phyloP scores from a whole-genome alignment of 2,888 invertebrate genomes.

The Glyphotaelius pellucidus region DNA sequence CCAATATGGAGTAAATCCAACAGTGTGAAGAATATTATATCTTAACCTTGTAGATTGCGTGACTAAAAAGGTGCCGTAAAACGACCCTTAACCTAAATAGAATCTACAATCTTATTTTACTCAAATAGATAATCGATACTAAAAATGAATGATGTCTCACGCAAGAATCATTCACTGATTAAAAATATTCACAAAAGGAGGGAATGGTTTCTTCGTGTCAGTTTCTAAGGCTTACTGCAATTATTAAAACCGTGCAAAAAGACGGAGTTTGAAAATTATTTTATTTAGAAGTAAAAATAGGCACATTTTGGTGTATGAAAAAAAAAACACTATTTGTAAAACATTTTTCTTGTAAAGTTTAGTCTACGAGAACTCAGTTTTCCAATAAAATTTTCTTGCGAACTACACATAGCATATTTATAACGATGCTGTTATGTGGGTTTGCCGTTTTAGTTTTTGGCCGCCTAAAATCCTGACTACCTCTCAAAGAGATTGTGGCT shows the following conservation, averaged over 20 bases:
- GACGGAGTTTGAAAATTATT: background rate
- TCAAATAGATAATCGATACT: background rate
- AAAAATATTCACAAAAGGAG: background rate
- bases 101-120: background rate
- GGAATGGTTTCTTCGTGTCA: background rate
- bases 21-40: background rate
- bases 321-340: too few species aligned
- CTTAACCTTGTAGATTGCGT: background rate
- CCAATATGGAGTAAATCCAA: background rate
- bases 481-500: too few species aligned
- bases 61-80: conserved; percentile 2
- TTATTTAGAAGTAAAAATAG: background rate
- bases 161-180: background rate
- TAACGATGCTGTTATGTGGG: too few species aligned
- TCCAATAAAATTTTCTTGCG: too few species aligned
- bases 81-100: background rate
- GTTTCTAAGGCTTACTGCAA: background rate
- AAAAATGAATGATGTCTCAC: background rate
- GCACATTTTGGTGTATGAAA: too few species aligned
- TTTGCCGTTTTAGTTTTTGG: too few species aligned
- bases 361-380: too few species aligned
- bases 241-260: background rate
- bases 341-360: too few species aligned
- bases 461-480: too few species aligned
- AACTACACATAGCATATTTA: too few species aligned